Evolutionary conservation across 2,797 vertebrate species (phyloP), one percentile per base, ranked within the genome.

Genomic region (Micropoecilia bifurca): DNA sequence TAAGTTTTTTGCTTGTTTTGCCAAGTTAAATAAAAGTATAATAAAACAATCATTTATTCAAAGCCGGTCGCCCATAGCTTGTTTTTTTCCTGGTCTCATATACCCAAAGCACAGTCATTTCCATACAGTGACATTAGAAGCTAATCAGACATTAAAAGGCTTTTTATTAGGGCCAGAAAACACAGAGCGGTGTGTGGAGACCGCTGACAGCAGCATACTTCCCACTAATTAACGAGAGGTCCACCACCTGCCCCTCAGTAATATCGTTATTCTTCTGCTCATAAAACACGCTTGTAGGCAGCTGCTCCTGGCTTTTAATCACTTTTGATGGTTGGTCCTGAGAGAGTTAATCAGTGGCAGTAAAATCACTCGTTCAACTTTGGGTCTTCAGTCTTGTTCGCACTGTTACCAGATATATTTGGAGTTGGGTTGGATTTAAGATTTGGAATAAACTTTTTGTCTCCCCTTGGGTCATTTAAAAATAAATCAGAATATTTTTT

Each of bases 61-160:
- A 33, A 79, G 30, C 72, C 53, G 3, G 9, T 39, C 39, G 18
- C 45, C 6, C 59, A 8, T 28, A 33, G 30, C 59, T 18, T 63
- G 16, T 9, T 63, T 33, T 63, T 63, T 18, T 18, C 30, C 30
- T 0, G 1, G 69, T 8, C n/a, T 72, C n/a, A 46, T 14, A 28
- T 74, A 48, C 59, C 45, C 33, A 63, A 71, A 73, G 82, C 89
- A 82, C 77, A 55, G 84, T 83, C 74, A 66, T 5, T 25, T 22
- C 84, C 83, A 69, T 86, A 3, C 48, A 61, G 80, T 7, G 73
- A 74, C 74, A 81, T 90, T 90, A 91, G 86, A 88, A 85, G 84
- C 90, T 94, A 90, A 95, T 95, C 88, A 92, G 80, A 93, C 81
- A 87, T 92, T 94, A 80, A 94, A 94, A 90, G 86, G 91, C 92